phyloP scores from a whole-genome alignment of 2,113 vertebrate species.

The Mirounga angustirostris region DNA sequence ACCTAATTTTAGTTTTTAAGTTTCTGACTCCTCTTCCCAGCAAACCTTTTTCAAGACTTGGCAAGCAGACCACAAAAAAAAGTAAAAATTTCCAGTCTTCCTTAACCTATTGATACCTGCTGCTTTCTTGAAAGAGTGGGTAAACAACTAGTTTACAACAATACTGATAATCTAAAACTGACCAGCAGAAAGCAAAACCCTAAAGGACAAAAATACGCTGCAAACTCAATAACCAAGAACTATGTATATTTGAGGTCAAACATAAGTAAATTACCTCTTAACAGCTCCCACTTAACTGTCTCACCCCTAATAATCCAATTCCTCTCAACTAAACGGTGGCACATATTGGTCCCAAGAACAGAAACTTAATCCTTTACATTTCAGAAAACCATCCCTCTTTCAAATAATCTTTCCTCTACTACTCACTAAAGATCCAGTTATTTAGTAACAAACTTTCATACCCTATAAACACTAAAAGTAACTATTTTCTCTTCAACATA shows the following conservation, averaged over 20 bases:
- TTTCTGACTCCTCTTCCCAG: conserved; percentile 61
- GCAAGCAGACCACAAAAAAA: conserved; percentile 5
- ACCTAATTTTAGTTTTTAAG: conserved; percentile 64
- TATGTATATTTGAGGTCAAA: background rate
- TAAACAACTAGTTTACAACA: conserved; percentile 49
- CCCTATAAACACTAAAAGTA: background rate
- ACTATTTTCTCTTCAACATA: background rate
- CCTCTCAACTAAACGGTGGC: background rate
- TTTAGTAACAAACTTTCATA: background rate
- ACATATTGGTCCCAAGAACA: background rate
- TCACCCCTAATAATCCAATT: background rate
- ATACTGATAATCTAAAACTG: conserved; percentile 18
- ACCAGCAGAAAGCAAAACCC: conserved; percentile 43
- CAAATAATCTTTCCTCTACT: background rate
- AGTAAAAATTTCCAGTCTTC: conserved; percentile 46
- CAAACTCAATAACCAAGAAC: conserved; percentile 11
- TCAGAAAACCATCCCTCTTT: conserved; percentile 24
- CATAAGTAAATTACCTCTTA: background rate
- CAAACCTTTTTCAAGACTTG: conserved; percentile 49
- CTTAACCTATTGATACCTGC: conserved; percentile 1
- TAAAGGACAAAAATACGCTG: conserved; percentile 43
- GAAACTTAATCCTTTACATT: background rate
- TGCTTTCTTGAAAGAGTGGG: conserved; percentile 4
- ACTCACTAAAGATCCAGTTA: background rate
- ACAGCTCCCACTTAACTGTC: background rate